Conservation (phyloP, 2,888 invertebrate species). For the Tipula helvola region DNA sequence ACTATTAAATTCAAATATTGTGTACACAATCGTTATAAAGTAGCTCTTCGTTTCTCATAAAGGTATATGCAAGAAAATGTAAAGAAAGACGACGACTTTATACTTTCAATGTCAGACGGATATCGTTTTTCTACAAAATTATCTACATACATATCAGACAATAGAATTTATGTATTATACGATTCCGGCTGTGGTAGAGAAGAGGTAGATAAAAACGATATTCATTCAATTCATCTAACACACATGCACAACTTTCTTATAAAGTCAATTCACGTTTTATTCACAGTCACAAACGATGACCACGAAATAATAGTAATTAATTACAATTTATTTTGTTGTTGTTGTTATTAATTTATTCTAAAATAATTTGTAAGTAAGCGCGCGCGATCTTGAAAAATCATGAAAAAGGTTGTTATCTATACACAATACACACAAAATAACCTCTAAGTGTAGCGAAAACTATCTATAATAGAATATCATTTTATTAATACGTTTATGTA, state of each 20-base stretch:
- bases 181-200: too few relatives aligned
- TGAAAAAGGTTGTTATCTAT: not conserved
- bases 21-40: not conserved
- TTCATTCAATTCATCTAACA: too few relatives aligned
- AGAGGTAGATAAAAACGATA: too few relatives aligned
- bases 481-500: too few relatives aligned
- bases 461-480: too few relatives aligned
- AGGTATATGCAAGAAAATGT: too few relatives aligned
- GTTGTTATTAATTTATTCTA: not conserved
- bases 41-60: not conserved
- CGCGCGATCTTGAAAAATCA: not conserved
- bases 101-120: not conserved
- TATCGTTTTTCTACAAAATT: not conserved
- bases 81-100: not conserved
- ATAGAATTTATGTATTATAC: not conserved
- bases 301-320: not conserved
- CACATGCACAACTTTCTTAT: not conserved
- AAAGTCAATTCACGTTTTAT: not conserved
- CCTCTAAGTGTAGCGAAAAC: too few relatives aligned
- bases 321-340: not conserved
- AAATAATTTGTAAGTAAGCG: not conserved
- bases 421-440: too few relatives aligned
- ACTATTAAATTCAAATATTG: not conserved
- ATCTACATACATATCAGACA: not conserved
- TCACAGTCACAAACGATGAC: not conserved